A percentile compares a stretch with the other conserved stretches of the same genome.
phyloP scores from a whole-genome alignment of 2,888 invertebrate species.

The Operophtera brumata region DNA sequence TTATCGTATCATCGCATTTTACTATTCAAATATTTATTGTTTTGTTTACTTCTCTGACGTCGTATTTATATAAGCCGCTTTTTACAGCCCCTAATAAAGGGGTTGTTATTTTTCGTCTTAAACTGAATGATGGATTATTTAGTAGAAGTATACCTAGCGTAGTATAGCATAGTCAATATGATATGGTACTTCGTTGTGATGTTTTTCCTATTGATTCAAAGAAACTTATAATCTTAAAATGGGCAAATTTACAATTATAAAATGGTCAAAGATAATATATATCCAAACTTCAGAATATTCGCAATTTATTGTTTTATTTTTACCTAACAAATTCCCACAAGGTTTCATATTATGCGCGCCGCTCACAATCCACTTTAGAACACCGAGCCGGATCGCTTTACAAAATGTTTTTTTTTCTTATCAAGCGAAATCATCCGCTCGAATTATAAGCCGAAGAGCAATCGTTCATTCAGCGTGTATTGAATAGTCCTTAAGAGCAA shows the following conservation, averaged over 20 bases:
- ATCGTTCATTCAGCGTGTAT: conserved; percentile 77
- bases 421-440: conserved; percentile 63
- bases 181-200: too few species aligned
- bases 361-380: conserved; percentile 48
- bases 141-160: too few species aligned
- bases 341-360: conserved; percentile 49
- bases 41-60: conserved; percentile 48
- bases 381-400: conserved; percentile 69
- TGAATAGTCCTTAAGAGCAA: conserved; percentile 76
- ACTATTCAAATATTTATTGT: conserved; percentile 53
- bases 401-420: conserved; percentile 61
- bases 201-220: too few species aligned
- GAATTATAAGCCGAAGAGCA: conserved; percentile 76
- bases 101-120: not conserved
- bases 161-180: too few species aligned
- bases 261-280: not conserved
- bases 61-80: conserved; percentile 50
- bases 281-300: not conserved
- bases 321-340: conserved; percentile 52
- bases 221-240: too few species aligned
- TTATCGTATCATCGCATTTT: conserved; percentile 65
- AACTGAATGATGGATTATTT: not conserved
- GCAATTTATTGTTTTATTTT: conserved; percentile 10
- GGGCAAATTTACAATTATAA: too few species aligned
- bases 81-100: conserved; percentile 17